Evolutionary conservation across 2,888 invertebrate species (phyloP).

Genomic region (Sinopyrophorus schimmeli): DNA sequence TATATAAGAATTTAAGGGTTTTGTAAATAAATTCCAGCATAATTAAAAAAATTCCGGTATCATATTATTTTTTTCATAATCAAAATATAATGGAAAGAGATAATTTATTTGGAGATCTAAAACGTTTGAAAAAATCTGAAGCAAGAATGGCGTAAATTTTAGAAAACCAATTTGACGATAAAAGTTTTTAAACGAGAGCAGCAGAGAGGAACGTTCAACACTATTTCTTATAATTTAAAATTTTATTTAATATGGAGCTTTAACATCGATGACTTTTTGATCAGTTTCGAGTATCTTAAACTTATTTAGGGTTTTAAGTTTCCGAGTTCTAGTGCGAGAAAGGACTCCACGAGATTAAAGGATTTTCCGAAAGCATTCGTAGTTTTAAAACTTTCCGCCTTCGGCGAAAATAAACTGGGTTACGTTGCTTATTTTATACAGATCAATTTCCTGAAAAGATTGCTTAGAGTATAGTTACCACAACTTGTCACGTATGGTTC

Average conservation of each 20-base stretch:
- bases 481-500: conserved; percentile 3
- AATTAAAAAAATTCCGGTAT: too few species aligned
- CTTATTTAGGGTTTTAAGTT: conserved; percentile 18
- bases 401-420: conserved; percentile 15
- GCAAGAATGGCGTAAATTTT: too few species aligned
- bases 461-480: neutral
- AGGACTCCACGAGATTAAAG: conserved; percentile 12
- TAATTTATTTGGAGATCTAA: too few species aligned
- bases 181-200: too few species aligned
- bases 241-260: neutral
- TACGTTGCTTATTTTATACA: conserved; percentile 9
- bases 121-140: too few species aligned
- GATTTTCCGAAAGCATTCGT: conserved; percentile 15
- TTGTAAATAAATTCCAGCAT: too few species aligned
- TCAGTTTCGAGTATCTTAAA: conserved; percentile 9
- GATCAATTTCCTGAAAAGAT: conserved; percentile 11
- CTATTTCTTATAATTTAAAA: neutral
- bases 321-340: conserved; percentile 17
- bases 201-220: too few species aligned
- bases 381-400: conserved; percentile 23
- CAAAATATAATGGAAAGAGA: too few species aligned
- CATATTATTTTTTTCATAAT: too few species aligned
- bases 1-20: too few species aligned
- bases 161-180: too few species aligned
- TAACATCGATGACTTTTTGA: neutral